Conservation (phyloP, 2,113 vertebrate genomes). For the Thamnophis sirtalis region DNA sequence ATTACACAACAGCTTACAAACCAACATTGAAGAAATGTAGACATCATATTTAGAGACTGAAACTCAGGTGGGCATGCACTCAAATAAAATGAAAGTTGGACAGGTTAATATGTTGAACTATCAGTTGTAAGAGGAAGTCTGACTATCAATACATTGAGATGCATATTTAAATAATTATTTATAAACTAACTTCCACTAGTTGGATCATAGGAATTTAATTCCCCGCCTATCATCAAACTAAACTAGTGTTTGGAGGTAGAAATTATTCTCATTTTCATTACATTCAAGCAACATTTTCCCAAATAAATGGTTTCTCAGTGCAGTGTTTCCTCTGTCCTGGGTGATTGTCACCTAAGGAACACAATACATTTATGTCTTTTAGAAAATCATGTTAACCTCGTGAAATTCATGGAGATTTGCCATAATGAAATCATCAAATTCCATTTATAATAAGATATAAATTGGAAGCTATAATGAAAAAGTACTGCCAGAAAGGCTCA, state of each 20-base stretch:
- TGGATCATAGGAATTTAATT: rapidly evolving
- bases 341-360: not conserved
- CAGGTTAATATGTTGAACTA: not conserved
- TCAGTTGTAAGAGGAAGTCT: not conserved
- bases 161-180: not conserved
- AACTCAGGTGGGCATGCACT: not conserved
- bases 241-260: not conserved
- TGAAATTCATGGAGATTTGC: not conserved
- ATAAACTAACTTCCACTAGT: not conserved
- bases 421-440: not conserved
- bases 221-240: not conserved
- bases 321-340: not conserved
- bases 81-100: not conserved
- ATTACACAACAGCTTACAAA: not conserved
- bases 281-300: not conserved
- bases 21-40: not conserved
- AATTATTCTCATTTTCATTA: not conserved
- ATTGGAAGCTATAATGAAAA: not conserved
- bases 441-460: not conserved
- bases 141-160: not conserved
- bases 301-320: not conserved
- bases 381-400: not conserved
- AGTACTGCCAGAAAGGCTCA: not conserved
- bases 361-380: not conserved
- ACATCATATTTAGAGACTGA: not conserved